Base-by-base conservation (phyloP, 1,140 invertebrate species). In the Apolygus lucorum region DNA sequence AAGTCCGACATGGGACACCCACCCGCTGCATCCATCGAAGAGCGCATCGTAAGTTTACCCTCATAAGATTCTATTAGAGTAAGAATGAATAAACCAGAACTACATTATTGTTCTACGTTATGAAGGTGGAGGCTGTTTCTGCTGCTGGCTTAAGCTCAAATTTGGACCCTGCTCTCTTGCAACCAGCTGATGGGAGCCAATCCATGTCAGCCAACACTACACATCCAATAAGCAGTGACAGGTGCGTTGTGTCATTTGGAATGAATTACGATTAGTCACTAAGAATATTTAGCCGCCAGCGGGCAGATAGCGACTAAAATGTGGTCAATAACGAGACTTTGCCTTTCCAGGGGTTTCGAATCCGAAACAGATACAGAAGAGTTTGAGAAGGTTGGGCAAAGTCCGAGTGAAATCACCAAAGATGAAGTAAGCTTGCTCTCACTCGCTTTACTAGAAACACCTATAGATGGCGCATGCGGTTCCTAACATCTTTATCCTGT, bases 291-390 rank as follows among this genome's bases (percentile, higher is more conserved):
- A n/a, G n/a, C n/a, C n/a, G n/a, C n/a, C n/a, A n/a, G n/a, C n/a
- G n/a, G n/a, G n/a, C n/a, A n/a, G n/a, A n/a, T n/a, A n/a, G n/a
- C n/a, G n/a, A n/a, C n/a, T n/a, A n/a, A n/a, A n/a, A n/a, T n/a
- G n/a, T n/a, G n/a, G n/a, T n/a, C n/a, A n/a, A n/a, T n/a, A n/a
- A n/a, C n/a, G n/a, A n/a, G n/a, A 42, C 34, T 42, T 42, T 17
- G 34, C 4, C 4, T 59, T 75, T 82, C 74, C 77, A 87, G 85
- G 74, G 86, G 84, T 63, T 88, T 87, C 73, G 90, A 90, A 75
- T 91, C 89, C 2, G 89, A 91, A 80, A 90, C 88, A 0, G 89
- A 92, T 74, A 89, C 88, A 0, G 89, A 91, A 76, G 90, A 91
- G 72, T 92, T 92, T 78, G 90, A 92, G 76, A 90, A 89, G 76